Conservation (phyloP, 2,797 vertebrate genomes). For the Brotula barbata region DNA sequence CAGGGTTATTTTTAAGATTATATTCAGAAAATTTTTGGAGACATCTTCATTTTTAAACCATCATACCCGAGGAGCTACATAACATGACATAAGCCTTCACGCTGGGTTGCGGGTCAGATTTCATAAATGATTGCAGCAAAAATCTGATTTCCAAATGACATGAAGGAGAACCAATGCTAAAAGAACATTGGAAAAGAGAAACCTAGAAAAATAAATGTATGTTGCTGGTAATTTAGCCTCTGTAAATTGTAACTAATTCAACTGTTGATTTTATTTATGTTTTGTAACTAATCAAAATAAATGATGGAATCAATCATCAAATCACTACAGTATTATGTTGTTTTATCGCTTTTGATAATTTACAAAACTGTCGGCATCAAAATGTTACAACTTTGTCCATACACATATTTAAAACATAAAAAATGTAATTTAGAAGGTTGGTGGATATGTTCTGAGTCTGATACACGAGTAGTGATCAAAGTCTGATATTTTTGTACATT, state of each 20-base stretch:
- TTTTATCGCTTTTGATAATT: background rate
- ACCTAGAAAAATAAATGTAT: slow-evolving; percentile 63
- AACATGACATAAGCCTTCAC: slow-evolving; percentile 20
- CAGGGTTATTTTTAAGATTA: slow-evolving; percentile 25
- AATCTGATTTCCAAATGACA: slow-evolving; percentile 60
- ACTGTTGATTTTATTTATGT: slow-evolving; percentile 85
- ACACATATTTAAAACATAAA: no score
- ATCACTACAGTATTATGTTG: slow-evolving; percentile 10
- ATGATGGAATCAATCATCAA: slow-evolving; percentile 77
- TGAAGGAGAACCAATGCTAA: slow-evolving; percentile 67
- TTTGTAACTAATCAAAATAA: slow-evolving; percentile 88
- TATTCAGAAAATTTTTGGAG: slow-evolving; percentile 17
- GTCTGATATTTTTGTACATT: no score
- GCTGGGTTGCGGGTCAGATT: slow-evolving; percentile 25
- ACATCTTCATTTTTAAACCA: slow-evolving; percentile 36
- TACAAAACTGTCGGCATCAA: background rate
- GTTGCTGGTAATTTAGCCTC: slow-evolving; percentile 78
- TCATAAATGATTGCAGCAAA: slow-evolving; percentile 22
- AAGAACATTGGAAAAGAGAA: slow-evolving; percentile 62
- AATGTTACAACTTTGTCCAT: no score
- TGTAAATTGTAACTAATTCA: slow-evolving; percentile 83
- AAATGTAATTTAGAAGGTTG: no score
- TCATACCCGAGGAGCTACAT: slow-evolving; percentile 12
- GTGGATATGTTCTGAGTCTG: no score
- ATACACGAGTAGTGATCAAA: no score